phyloP scores from a whole-genome alignment of 2,888 invertebrate genomes.

The Troglohyphantes excavatus region DNA sequence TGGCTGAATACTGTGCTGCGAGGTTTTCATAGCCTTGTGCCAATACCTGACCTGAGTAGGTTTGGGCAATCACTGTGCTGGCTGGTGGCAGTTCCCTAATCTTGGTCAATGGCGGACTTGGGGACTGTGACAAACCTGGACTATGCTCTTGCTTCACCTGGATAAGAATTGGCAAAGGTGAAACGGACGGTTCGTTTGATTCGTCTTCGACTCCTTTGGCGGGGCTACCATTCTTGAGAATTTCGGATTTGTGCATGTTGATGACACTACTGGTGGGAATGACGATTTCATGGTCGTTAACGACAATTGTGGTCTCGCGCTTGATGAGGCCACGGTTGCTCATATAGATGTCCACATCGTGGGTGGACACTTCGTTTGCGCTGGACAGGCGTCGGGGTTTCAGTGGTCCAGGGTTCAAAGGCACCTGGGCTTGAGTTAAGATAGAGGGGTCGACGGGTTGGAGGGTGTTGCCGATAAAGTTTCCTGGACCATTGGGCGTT shows the following conservation, averaged over 20 bases:
- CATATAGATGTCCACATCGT: conserved; percentile 69
- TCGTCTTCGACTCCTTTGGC: conserved; percentile 23
- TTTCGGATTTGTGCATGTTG: conserved; percentile 27
- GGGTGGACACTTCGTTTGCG: conserved; percentile 38
- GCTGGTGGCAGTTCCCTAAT: conserved; percentile 61
- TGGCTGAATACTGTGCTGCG: conserved; percentile 49
- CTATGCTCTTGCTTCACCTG: conserved; percentile 58
- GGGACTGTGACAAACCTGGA: conserved; percentile 24
- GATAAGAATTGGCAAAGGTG: conserved; percentile 59
- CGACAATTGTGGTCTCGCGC: conserved; percentile 24
- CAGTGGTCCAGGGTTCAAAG: too few species aligned
- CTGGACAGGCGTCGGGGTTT: conserved; percentile 35
- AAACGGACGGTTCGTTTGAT: conserved; percentile 15
- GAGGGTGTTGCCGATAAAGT: conserved; percentile 6
- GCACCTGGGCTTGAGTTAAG: too few species aligned
- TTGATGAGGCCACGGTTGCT: conserved; percentile 50
- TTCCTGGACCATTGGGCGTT: conserved; percentile 39
- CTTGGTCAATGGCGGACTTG: conserved; percentile 28
- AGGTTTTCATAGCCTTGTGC: conserved; percentile 54
- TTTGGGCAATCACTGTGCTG: conserved; percentile 58
- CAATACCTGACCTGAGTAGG: conserved; percentile 56
- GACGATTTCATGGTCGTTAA: conserved; percentile 31
- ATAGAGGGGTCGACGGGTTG: not conserved
- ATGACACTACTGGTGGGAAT: conserved; percentile 30
- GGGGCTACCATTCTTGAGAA: not conserved